A percentile compares a stretch with the other conserved stretches of the same genome.
These are phyloP conservation scores for Drosophila erecta DNA, from an alignment of 1,140 invertebrate genomes.

Conservation along the genomic window DNA sequence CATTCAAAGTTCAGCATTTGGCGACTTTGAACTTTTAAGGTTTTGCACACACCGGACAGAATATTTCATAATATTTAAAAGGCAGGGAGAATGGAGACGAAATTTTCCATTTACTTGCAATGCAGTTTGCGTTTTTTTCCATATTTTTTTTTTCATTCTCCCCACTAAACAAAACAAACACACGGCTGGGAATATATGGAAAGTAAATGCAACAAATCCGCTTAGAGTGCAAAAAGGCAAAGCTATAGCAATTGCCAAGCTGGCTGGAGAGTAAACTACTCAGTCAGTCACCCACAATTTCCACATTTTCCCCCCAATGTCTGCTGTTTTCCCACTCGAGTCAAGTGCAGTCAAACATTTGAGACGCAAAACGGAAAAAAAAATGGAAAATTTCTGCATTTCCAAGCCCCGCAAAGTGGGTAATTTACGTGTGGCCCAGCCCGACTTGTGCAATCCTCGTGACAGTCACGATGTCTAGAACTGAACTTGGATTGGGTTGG, in stretches of 20 bases:
- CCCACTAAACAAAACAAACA: slow-evolving; percentile 16
- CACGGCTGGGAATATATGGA: slow-evolving; percentile 5
- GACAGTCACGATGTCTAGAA: slow-evolving; percentile 60
- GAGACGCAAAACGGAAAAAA: slow-evolving; percentile 37
- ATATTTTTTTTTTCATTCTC: slow-evolving; percentile 9
- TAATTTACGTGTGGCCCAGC: slow-evolving; percentile 25
- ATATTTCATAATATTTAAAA: slow-evolving; percentile 32
- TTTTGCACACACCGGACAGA: background rate
- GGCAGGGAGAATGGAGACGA: slow-evolving; percentile 1
- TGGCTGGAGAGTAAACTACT: slow-evolving; percentile 3
- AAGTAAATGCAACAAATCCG: slow-evolving; percentile 46
- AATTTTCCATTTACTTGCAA: slow-evolving; percentile 44
- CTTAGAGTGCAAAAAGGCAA: slow-evolving; percentile 51
- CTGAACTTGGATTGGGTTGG: slow-evolving; percentile 17
- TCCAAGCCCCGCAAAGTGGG: slow-evolving; percentile 31
- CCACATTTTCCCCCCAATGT: slow-evolving; percentile 3
- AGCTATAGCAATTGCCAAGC: slow-evolving; percentile 42
- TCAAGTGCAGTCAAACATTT: slow-evolving; percentile 65
- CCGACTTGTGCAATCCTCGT: slow-evolving; percentile 44
- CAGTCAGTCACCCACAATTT: background rate
- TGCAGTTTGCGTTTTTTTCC: slow-evolving; percentile 11
- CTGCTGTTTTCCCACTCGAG: slow-evolving; percentile 30
- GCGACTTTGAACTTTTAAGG: slow-evolving; percentile 51
- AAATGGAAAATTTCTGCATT: slow-evolving; percentile 17
- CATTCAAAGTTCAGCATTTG: slow-evolving; percentile 30